Evolutionary conservation across 2,797 vertebrate genomes (phyloP).

Genomic region (Neosalanx taihuensis): DNA sequence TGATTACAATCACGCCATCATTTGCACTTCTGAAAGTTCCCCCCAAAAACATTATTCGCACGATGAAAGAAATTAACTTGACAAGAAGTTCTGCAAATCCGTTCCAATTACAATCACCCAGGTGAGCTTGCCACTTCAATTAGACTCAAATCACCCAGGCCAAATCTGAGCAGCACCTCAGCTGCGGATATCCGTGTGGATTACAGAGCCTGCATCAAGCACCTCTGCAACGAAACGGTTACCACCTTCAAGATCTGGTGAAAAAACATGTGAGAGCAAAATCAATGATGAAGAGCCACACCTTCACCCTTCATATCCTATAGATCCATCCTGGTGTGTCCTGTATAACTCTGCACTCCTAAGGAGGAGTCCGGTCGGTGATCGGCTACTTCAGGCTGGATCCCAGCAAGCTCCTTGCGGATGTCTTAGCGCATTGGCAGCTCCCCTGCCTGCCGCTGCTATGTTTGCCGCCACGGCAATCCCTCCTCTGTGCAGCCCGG

Average conservation of each 20-base stretch:
- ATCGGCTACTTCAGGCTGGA: slow-evolving; percentile 38
- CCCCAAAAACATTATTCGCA: neutral
- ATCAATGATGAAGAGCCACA: no score
- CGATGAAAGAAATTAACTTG: neutral
- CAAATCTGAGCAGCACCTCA: no score
- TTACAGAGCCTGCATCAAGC: no score
- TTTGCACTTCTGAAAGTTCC: neutral
- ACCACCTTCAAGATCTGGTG: no score
- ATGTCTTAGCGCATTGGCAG: slow-evolving; percentile 47
- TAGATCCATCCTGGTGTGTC: slow-evolving; percentile 6
- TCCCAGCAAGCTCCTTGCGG: slow-evolving; percentile 22
- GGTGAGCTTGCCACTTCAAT: no score
- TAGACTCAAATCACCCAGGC: no score
- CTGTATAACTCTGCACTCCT: slow-evolving; percentile 5
- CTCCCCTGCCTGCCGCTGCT: slow-evolving; percentile 30
- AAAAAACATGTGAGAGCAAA: no score
- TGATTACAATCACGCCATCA: neutral
- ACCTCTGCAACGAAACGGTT: no score
- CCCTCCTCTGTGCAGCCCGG: slow-evolving; percentile 35
- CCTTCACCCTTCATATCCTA: neutral
- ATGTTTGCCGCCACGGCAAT: slow-evolving; percentile 38
- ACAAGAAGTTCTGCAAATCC: slow-evolving; percentile 1
- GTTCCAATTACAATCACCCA: neutral
- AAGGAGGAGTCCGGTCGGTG: slow-evolving; percentile 2
- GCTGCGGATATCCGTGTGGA: no score